Percentiles rank a stretch among this genome's conserved stretches.
Conservation (phyloP, 2,113 vertebrate species). For the Amphilophus citrinellus region DNA sequence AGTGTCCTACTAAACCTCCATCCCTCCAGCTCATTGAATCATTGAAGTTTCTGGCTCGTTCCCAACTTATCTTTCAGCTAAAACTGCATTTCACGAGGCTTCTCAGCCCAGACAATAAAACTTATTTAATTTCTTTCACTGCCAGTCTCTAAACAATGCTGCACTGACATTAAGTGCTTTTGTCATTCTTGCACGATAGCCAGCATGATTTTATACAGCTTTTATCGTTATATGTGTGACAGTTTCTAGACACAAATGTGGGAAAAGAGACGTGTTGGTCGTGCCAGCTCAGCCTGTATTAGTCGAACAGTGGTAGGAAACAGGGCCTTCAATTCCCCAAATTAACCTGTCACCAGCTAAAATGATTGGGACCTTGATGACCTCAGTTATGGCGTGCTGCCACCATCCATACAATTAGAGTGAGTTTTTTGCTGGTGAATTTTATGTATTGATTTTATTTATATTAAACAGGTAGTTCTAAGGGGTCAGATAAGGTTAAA, state of each 20-base stretch:
- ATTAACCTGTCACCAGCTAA: constrained; percentile 55
- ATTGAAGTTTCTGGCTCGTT: constrained; percentile 8
- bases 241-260: neutral
- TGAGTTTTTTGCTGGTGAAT: constrained; percentile 7
- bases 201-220: neutral
- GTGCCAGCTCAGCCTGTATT: constrained; percentile 25
- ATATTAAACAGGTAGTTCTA: neutral
- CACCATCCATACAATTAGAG: constrained; percentile 38
- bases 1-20: constrained; percentile 10
- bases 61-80: neutral
- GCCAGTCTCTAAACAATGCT: neutral
- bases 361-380: constrained; percentile 53
- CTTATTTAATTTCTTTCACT: neutral
- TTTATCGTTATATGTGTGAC: neutral
- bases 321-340: constrained; percentile 50
- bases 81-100: constrained; percentile 22
- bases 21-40: constrained; percentile 22
- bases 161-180: constrained; percentile 3
- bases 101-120: neutral
- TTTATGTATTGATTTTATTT: constrained; percentile 30
- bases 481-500: constrained; percentile 25
- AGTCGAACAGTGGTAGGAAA: constrained; percentile 29
- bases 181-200: neutral
- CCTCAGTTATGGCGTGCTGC: constrained; percentile 29
- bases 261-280: constrained; percentile 11